A percentile compares a stretch with the other conserved stretches of the same genome.
Evolutionary conservation across 2,113 vertebrate species (phyloP).

Genomic region (Ardeotis arabs): DNA sequence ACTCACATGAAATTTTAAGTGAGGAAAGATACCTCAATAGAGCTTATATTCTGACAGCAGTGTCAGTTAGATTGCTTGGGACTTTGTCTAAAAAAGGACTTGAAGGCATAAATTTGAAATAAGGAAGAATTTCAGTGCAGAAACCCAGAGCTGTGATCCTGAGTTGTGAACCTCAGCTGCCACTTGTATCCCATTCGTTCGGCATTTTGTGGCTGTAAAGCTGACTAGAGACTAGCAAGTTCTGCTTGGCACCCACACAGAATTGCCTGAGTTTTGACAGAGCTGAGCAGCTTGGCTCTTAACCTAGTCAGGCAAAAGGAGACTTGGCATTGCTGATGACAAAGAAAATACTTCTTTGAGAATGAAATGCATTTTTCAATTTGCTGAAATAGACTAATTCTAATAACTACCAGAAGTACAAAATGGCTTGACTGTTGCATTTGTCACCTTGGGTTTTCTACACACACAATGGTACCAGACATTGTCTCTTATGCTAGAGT

Average conservation of each 20-base stretch:
- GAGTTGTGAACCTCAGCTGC: slow-evolving; percentile 68
- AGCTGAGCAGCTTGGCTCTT: slow-evolving; percentile 61
- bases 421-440: not conserved
- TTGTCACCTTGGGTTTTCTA: not conserved
- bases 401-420: not conserved
- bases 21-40: not conserved
- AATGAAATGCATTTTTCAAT: not conserved
- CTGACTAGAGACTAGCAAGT: slow-evolving; percentile 60
- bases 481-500: not conserved
- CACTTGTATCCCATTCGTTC: slow-evolving; percentile 53
- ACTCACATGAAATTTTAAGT: not conserved
- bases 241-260: slow-evolving; percentile 54
- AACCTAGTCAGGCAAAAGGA: slow-evolving; percentile 55
- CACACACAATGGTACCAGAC: not conserved
- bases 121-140: slow-evolving; percentile 24
- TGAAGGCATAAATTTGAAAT: slow-evolving; percentile 53
- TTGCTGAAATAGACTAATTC: not conserved
- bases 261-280: slow-evolving; percentile 60
- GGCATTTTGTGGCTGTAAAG: slow-evolving; percentile 55
- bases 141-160: slow-evolving; percentile 26
- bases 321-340: slow-evolving; percentile 40
- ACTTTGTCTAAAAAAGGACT: slow-evolving; percentile 38
- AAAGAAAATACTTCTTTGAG: slow-evolving; percentile 22
- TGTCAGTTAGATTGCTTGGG: not conserved
- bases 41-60: slow-evolving; percentile 31